Evolutionary conservation across 2,113 vertebrate species (phyloP).

Genomic region (Cheilinus undulatus): DNA sequence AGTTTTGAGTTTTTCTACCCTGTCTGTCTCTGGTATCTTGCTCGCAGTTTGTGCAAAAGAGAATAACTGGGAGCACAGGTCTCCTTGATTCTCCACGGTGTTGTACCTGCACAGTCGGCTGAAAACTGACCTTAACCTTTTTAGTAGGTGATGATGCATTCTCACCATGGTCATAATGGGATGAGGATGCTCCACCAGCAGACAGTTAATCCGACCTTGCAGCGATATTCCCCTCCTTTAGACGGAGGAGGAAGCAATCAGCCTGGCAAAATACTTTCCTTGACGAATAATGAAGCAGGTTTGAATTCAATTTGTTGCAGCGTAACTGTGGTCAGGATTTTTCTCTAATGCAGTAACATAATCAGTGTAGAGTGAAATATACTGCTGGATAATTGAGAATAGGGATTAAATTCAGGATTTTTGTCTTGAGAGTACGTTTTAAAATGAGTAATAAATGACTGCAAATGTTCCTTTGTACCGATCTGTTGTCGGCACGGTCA

Average conservation of each 20-base stretch:
- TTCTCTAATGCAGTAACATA: neutral
- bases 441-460: neutral
- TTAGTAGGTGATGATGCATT: conserved; percentile 46
- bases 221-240: conserved; percentile 5
- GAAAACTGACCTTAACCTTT: conserved; percentile 58
- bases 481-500: conserved; percentile 34
- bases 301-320: conserved; percentile 12
- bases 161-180: conserved; percentile 53
- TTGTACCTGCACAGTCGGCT: conserved; percentile 25
- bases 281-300: neutral
- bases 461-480: conserved; percentile 4
- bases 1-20: too few species aligned
- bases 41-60: neutral
- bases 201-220: conserved; percentile 27
- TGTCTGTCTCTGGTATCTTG: neutral
- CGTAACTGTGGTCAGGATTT: neutral
- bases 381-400: neutral
- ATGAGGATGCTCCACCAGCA: conserved; percentile 41
- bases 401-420: neutral
- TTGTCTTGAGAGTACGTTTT: neutral
- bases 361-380: neutral
- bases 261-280: neutral
- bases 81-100: conserved; percentile 28
- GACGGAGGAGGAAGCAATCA: neutral
- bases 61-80: neutral